Evolutionary conservation across 1,140 invertebrate species (phyloP).

Genomic region (Neuroterus valhalla): DNA sequence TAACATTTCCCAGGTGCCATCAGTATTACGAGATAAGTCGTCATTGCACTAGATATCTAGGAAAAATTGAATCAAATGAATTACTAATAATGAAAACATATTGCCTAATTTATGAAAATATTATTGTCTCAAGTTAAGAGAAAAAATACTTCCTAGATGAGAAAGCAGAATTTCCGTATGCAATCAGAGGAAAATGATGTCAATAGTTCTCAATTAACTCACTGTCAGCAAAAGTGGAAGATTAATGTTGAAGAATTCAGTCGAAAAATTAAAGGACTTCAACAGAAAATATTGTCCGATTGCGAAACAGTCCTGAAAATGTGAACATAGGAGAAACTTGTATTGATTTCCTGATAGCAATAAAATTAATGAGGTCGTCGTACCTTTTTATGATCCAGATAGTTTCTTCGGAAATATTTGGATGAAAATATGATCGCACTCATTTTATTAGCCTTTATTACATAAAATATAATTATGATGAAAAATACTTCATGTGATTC

Average conservation of each 20-base stretch:
- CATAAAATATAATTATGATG: too few relatives aligned
- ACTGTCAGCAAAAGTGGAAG: background rate
- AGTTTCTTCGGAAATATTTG: background rate
- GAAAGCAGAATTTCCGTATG: too few relatives aligned
- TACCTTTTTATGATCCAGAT: background rate
- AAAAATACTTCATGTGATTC: too few relatives aligned
- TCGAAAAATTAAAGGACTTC: background rate
- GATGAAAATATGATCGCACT: slow-evolving; percentile 5
- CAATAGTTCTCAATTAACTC: background rate
- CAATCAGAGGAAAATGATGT: background rate
- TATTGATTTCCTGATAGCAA: background rate
- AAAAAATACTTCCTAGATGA: too few relatives aligned
- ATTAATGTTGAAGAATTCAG: background rate
- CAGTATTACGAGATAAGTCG: background rate
- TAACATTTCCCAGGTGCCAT: background rate
- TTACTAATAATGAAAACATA: too few relatives aligned
- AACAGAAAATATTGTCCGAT: background rate
- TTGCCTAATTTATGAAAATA: too few relatives aligned
- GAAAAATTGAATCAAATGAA: background rate
- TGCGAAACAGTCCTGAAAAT: background rate
- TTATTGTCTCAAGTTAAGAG: too few relatives aligned
- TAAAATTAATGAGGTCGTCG: background rate
- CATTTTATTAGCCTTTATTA: background rate
- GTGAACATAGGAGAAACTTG: background rate
- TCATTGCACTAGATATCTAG: background rate